Percentiles rank a stretch among this genome's conserved stretches.
These are phyloP conservation scores for Trichogramma pretiosum DNA, from an alignment of 1,140 invertebrate genomes.

Conservation along the genomic window DNA sequence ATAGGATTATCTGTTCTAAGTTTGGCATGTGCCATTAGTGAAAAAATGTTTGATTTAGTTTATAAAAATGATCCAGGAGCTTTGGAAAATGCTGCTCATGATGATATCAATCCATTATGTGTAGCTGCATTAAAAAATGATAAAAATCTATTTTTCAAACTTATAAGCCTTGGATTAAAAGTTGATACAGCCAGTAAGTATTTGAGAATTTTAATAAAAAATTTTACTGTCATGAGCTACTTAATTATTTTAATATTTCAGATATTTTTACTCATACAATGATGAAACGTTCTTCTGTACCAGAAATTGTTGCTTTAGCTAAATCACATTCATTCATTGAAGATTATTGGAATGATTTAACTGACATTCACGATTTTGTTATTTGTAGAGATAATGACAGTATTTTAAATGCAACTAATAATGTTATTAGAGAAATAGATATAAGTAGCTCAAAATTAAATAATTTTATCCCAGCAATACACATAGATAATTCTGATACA, in stretches of 20 bases:
- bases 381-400: not conserved
- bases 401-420: slow-evolving; percentile 4
- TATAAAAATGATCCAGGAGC: slow-evolving; percentile 28
- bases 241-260: too few species aligned
- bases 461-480: too few species aligned
- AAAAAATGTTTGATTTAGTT: slow-evolving; percentile 32
- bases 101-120: slow-evolving; percentile 37
- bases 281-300: slow-evolving; percentile 31
- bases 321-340: slow-evolving; percentile 22
- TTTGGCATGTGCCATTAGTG: slow-evolving; percentile 32
- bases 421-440: slow-evolving; percentile 1
- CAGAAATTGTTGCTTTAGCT: slow-evolving; percentile 29
- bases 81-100: slow-evolving; percentile 24
- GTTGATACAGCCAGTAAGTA: slow-evolving; percentile 27
- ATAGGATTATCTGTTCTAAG: slow-evolving; percentile 34
- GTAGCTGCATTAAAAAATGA: slow-evolving; percentile 39
- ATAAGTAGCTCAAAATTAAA: not conserved
- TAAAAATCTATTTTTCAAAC: slow-evolving; percentile 29
- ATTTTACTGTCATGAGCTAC: not conserved
- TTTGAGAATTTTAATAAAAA: slow-evolving; percentile 6
- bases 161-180: slow-evolving; percentile 29
- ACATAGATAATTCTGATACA: not conserved
- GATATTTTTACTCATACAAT: slow-evolving; percentile 36
- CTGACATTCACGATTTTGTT: slow-evolving; percentile 21
- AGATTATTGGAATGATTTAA: slow-evolving; percentile 33